phyloP scores from a whole-genome alignment of 2,888 invertebrate species.

The Pediacus dermestoides region DNA sequence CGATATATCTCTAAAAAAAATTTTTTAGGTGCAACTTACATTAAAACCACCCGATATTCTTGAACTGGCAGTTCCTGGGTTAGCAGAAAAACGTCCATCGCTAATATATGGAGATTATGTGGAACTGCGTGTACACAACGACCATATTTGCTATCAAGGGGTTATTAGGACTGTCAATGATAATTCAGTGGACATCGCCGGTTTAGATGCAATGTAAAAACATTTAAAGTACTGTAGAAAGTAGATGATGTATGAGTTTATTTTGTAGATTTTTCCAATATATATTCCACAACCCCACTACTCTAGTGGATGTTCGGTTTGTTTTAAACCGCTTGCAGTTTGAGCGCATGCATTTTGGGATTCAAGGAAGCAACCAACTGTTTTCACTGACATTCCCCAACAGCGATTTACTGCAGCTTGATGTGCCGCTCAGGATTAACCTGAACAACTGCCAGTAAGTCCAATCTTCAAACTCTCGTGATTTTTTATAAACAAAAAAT shows the following conservation, averaged over 20 bases:
- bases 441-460: slow-evolving; percentile 26
- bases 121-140: slow-evolving; percentile 42
- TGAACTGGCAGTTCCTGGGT: slow-evolving; percentile 59
- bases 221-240: slow-evolving; percentile 3
- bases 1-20: slow-evolving; percentile 1
- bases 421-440: not conserved
- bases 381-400: slow-evolving; percentile 33
- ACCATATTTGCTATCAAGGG: slow-evolving; percentile 47
- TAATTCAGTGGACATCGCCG: slow-evolving; percentile 43
- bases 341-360: slow-evolving; percentile 52
- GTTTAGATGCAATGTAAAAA: slow-evolving; percentile 45
- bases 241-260: too few relatives aligned
- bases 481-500: too few relatives aligned
- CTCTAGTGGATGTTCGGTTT: slow-evolving; percentile 50
- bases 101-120: slow-evolving; percentile 59
- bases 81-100: slow-evolving; percentile 67
- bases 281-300: slow-evolving; percentile 29
- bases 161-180: slow-evolving; percentile 48
- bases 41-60: slow-evolving; percentile 26
- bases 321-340: slow-evolving; percentile 48
- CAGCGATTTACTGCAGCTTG: slow-evolving; percentile 8
- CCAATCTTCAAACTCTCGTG: too few relatives aligned
- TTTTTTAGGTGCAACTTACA: slow-evolving; percentile 7
- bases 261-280: slow-evolving; percentile 26
- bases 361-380: slow-evolving; percentile 37